phyloP scores from a whole-genome alignment of 2,797 vertebrate species.

The Delichon dasypus region DNA sequence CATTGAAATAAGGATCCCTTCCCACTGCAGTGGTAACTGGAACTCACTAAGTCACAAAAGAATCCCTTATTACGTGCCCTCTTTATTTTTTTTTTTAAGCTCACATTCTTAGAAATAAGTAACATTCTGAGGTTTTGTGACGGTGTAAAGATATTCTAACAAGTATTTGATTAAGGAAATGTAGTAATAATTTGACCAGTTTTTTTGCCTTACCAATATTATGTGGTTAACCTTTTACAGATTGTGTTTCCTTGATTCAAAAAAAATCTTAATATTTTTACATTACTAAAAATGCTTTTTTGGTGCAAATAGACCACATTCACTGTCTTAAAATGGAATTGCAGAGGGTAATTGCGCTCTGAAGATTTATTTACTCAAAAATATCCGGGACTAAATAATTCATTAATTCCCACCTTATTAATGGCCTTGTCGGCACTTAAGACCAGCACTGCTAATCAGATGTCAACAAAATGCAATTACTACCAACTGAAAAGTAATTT shows the following conservation, averaged over 20 bases:
- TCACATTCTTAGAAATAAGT: neutral
- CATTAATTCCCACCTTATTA: constrained; percentile 49
- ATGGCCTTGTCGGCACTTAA: constrained; percentile 34
- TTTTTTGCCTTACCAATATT: neutral
- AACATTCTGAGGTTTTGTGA: neutral
- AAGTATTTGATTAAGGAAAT: neutral
- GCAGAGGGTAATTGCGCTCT: constrained; percentile 3
- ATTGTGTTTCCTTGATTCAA: neutral
- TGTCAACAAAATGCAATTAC: constrained; percentile 57
- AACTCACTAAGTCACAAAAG: neutral
- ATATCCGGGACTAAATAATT: constrained; percentile 23
- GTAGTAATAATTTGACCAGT: neutral
- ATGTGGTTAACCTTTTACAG: neutral
- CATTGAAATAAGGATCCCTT: neutral
- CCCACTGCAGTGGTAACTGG: neutral
- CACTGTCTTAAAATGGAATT: neutral
- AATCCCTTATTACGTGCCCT: neutral
- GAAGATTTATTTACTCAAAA: constrained; percentile 46
- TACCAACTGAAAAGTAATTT: constrained; percentile 42
- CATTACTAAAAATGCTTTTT: neutral
- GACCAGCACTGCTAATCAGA: constrained; percentile 48
- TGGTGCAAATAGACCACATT: neutral
- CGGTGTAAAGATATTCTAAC: neutral
- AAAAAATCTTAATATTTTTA: neutral
- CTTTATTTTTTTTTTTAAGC: neutral